A percentile compares a stretch with the other conserved stretches of the same genome.
phyloP scores from a whole-genome alignment of 2,888 invertebrate genomes.

The Agonopterix alstromeriana region DNA sequence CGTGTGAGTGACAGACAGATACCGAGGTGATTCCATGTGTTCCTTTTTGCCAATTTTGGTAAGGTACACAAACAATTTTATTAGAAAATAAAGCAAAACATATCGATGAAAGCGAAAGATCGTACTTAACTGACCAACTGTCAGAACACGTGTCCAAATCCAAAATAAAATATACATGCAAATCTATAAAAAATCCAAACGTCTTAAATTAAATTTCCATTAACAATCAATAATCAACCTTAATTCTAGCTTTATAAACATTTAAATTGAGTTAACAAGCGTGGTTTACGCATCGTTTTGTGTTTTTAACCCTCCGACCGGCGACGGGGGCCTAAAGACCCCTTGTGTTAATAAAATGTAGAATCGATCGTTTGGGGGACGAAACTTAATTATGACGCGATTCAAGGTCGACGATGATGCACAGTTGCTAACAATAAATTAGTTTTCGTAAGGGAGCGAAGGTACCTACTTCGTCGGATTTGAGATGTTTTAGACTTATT shows the following conservation, averaged over 20 bases:
- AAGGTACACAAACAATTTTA: too few species aligned
- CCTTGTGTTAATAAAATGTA: slow-evolving; percentile 43
- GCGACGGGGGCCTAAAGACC: slow-evolving; percentile 38
- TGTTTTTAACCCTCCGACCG: slow-evolving; percentile 32
- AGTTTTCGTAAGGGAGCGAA: slow-evolving; percentile 1
- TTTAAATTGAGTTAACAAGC: slow-evolving; percentile 15
- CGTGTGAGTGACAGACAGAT: too few species aligned
- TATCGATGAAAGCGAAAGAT: too few species aligned
- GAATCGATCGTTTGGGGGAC: slow-evolving; percentile 52
- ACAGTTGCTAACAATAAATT: slow-evolving; percentile 1
- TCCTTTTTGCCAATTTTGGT: too few species aligned
- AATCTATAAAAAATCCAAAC: neutral
- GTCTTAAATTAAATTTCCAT: neutral
- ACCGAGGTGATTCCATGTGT: too few species aligned
- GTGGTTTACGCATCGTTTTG: slow-evolving; percentile 14
- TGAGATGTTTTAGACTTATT: neutral
- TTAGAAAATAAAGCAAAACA: too few species aligned
- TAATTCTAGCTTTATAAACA: slow-evolving; percentile 9
- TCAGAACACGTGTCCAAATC: too few species aligned
- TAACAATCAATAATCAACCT: slow-evolving; percentile 10
- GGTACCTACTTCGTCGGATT: neutral
- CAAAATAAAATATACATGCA: too few species aligned
- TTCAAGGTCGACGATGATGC: slow-evolving; percentile 48
- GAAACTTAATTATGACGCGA: slow-evolving; percentile 56
- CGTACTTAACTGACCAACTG: too few species aligned